Percentiles rank a stretch among this genome's conserved stretches.
Evolutionary conservation across 2,113 vertebrate species (phyloP).

Genomic region (Taurulus bubalis): DNA sequence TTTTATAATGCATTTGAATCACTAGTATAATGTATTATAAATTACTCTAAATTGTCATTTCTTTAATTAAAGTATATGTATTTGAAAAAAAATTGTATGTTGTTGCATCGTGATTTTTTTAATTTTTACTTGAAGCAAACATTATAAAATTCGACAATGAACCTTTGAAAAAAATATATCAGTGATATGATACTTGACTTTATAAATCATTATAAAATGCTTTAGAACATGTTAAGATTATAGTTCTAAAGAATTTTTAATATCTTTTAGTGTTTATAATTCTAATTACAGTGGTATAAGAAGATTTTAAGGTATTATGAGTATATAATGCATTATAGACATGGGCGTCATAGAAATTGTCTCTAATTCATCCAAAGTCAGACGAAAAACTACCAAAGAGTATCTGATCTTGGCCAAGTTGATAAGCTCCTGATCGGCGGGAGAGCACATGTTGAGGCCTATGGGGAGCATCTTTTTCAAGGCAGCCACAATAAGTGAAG

Average conservation of each 20-base stretch:
- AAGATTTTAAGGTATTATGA: neutral
- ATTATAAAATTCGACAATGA: too few relatives aligned
- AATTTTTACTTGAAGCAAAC: neutral
- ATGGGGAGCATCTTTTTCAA: constrained; percentile 98
- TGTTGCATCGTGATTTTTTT: neutral
- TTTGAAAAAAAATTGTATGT: neutral
- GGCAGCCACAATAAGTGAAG: constrained; percentile 94
- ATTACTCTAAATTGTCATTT: neutral
- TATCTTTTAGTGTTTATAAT: neutral
- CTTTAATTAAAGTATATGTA: neutral
- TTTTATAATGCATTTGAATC: neutral
- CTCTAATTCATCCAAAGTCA: neutral
- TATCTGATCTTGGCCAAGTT: constrained; percentile 93
- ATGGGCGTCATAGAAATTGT: neutral
- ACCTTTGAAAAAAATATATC: too few relatives aligned
- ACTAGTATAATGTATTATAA: neutral
- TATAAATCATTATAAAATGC: neutral
- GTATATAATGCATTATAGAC: neutral
- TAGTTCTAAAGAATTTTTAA: neutral
- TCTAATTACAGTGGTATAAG: neutral
- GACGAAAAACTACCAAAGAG: constrained; percentile 86
- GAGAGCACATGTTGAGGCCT: constrained; percentile 97
- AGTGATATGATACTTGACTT: too few relatives aligned
- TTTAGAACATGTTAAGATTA: neutral
- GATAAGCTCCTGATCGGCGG: constrained; percentile 95